A percentile compares a stretch with the other conserved stretches of the same genome.
Conservation (phyloP, 2,888 invertebrate genomes). For the Platynereis dumerilii region DNA sequence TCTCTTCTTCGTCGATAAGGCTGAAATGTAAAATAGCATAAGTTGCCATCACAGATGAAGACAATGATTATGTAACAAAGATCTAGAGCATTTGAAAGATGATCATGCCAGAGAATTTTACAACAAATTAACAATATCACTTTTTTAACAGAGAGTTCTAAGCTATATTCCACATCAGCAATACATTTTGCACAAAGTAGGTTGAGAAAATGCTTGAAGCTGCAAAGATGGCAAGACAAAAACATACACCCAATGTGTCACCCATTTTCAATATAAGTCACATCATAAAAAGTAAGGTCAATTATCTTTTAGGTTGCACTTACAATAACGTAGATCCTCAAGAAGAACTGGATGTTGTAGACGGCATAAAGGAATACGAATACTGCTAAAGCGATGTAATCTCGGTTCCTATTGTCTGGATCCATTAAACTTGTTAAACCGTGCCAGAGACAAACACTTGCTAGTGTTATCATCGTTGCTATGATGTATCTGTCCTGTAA, state of each 20-base stretch:
- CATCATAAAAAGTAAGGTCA: too few species aligned
- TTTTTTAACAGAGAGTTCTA: too few species aligned
- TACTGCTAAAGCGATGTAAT: conserved; percentile 22
- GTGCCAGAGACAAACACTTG: conserved; percentile 59
- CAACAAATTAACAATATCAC: too few species aligned
- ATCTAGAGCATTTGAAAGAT: background rate
- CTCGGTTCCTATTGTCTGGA: conserved; percentile 10
- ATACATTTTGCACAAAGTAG: too few species aligned
- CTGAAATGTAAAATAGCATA: conserved; percentile 30
- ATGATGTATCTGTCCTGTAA: conserved; percentile 47
- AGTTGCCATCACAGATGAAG: background rate
- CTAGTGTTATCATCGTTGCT: conserved; percentile 58
- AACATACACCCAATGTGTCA: too few species aligned
- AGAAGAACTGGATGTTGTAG: conserved; percentile 24
- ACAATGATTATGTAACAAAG: background rate
- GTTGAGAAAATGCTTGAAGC: too few species aligned
- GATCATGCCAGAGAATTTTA: too few species aligned
- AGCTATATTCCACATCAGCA: too few species aligned
- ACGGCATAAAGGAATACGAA: conserved; percentile 8
- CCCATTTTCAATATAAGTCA: too few species aligned
- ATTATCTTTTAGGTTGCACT: too few species aligned
- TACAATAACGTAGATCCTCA: conserved; percentile 17
- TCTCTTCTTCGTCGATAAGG: conserved; percentile 43
- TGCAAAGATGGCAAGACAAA: too few species aligned
- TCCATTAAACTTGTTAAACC: conserved; percentile 51